These are phyloP conservation scores for Masticophis lateralis DNA, from an alignment of 2,797 vertebrate species.

Conservation along the genomic window DNA sequence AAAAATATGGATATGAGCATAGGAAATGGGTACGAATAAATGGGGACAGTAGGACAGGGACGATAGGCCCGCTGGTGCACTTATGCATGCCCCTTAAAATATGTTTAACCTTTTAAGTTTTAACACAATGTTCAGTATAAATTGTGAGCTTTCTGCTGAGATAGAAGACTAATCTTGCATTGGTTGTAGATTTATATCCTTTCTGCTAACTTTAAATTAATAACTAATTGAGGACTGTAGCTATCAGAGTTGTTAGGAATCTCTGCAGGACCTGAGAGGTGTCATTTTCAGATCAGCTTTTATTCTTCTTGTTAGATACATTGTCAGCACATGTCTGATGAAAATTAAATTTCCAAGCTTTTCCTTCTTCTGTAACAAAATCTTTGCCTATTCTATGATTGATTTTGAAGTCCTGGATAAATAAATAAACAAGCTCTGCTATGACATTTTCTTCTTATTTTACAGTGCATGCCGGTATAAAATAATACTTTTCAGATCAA, in stretches of 20 bases:
- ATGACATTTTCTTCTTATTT: constrained; percentile 15
- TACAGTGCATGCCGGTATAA: neutral
- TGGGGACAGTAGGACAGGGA: too few species aligned
- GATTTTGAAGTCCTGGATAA: constrained; percentile 1
- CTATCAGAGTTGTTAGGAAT: constrained; percentile 11
- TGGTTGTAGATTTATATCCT: neutral
- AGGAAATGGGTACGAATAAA: too few species aligned
- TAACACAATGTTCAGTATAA: neutral
- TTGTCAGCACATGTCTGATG: constrained; percentile 31
- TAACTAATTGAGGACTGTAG: neutral
- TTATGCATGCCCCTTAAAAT: too few species aligned
- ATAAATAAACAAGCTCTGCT: constrained; percentile 1
- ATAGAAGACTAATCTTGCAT: constrained; percentile 1
- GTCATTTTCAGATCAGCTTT: constrained; percentile 22
- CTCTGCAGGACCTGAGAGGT: neutral
- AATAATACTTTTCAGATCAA: neutral
- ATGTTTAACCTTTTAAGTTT: neutral
- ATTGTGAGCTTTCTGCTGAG: neutral
- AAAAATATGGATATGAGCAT: too few species aligned
- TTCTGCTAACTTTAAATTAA: constrained; percentile 38
- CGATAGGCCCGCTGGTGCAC: too few species aligned
- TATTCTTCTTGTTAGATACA: constrained; percentile 32
- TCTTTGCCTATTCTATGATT: constrained; percentile 19
- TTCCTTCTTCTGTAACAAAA: constrained; percentile 28
- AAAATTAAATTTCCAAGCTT: constrained; percentile 37